These are phyloP conservation scores for Chesias legatella DNA, from an alignment of 2,888 invertebrate genomes.

Conservation along the genomic window DNA sequence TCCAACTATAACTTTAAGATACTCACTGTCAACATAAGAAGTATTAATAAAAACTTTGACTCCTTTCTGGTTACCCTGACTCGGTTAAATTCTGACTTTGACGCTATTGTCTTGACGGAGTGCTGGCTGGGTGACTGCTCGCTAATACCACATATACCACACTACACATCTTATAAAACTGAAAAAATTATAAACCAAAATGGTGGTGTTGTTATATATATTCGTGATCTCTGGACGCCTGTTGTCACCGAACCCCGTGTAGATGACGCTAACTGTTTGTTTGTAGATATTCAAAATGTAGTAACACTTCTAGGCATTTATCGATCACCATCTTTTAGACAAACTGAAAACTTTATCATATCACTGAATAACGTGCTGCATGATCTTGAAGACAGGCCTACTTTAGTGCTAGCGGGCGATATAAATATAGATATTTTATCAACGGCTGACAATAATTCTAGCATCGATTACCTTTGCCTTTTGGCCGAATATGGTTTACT, in stretches of 20 bases:
- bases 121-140: conserved; percentile 14
- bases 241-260: conserved; percentile 13
- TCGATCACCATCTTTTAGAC: conserved; percentile 17
- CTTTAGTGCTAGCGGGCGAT: conserved; percentile 19
- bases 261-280: conserved; percentile 17
- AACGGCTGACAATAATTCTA: not conserved
- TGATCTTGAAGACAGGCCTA: not conserved
- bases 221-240: conserved; percentile 10
- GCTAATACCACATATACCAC: conserved; percentile 10
- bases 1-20: conserved; percentile 10
- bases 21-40: conserved; percentile 19
- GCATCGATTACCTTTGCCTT: conserved; percentile 10
- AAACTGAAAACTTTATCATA: conserved; percentile 7
- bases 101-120: conserved; percentile 20
- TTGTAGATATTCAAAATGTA: not conserved
- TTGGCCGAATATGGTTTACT: conserved; percentile 13
- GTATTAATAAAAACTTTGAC: conserved; percentile 19
- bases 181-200: conserved; percentile 14
- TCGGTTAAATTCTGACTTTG: conserved; percentile 9
- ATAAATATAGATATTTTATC: conserved; percentile 17
- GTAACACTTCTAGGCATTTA: conserved; percentile 14
- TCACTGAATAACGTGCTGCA: conserved; percentile 4
- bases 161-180: conserved; percentile 6
- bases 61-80: conserved; percentile 4
- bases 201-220: conserved; percentile 19